Base-by-base conservation (phyloP, 2,888 invertebrate species). In the Microplitis deprimator region DNA sequence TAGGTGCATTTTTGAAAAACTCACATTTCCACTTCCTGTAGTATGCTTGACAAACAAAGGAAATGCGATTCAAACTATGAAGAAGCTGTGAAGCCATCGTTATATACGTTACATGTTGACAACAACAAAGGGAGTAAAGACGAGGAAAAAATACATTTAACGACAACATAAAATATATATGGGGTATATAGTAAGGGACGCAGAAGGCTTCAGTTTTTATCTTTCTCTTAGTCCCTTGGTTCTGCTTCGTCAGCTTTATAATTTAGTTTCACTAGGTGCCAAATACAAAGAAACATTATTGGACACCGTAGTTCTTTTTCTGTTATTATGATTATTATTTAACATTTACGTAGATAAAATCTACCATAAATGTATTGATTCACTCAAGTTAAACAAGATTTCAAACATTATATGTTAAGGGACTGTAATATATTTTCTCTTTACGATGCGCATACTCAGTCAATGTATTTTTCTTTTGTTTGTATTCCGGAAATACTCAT, bases 341-440 rank as follows among this genome's bases (percentile, higher is more conserved):
- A 13, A 50, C 8, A 13, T 50, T 13, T 50, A 50, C 50, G 13
- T 50, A 50, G 10, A 50, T 50, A 50, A 50, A 50, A 50, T 59
- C 64, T 71, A 76, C 76, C 78, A 77, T 77, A 74, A 73, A 79
- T 78, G 79, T 80, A 81, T 81, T 76, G 79, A 81, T 81, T 79
- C 76, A 40, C 71, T 13, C 2, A 50, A 50, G 29, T 3, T 29
- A 29, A 29, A 29, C 4, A 29, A 29, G 4, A 29, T 29, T 29
- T 29, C 29, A 4, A 29, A 29, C 29, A 29, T 29, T 2, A 4
- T 4, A 29, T 29, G 29, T 29, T 29, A 29, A 50, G 13, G 50
- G 13, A 50, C 13, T 29, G 50, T 50, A 13, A 50, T 50, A 50
- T 8, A 50, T 13, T 10, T 50, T 50, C 10, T 13, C 13, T 50